phyloP scores from a whole-genome alignment of 2,888 invertebrate species.

The Cotesia congregata region DNA sequence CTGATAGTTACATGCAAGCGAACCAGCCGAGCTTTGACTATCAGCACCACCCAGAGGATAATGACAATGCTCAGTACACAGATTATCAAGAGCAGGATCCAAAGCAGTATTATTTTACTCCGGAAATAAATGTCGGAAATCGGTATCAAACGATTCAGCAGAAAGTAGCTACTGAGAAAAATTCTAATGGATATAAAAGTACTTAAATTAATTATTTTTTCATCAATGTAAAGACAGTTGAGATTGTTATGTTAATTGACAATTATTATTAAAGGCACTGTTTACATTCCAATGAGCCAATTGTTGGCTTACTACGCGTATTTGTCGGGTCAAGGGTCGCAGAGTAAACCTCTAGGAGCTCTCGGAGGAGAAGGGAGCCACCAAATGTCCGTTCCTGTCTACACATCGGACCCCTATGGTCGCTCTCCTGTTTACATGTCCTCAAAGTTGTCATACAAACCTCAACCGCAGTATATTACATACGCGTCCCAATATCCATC shows the following conservation, averaged over 20 bases:
- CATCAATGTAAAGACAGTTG: neutral
- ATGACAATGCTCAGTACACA: constrained; percentile 44
- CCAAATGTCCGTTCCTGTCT: constrained; percentile 58
- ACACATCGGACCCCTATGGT: constrained; percentile 51
- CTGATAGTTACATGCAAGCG: constrained; percentile 53
- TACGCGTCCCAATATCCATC: constrained; percentile 49
- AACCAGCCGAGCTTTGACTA: constrained; percentile 50
- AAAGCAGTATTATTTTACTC: constrained; percentile 55
- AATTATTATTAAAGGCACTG: constrained; percentile 49
- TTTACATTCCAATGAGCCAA: constrained; percentile 62
- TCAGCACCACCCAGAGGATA: constrained; percentile 51
- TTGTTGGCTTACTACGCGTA: constrained; percentile 61
- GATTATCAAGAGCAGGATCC: constrained; percentile 48
- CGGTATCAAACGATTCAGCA: constrained; percentile 60
- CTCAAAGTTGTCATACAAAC: constrained; percentile 56
- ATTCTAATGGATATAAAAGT: constrained; percentile 56
- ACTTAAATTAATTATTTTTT: constrained; percentile 27
- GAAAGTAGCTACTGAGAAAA: constrained; percentile 57
- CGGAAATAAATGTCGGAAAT: constrained; percentile 61
- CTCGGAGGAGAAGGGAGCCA: constrained; percentile 44
- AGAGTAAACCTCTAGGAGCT: constrained; percentile 48
- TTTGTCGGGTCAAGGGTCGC: constrained; percentile 47
- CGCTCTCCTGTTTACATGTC: constrained; percentile 53
- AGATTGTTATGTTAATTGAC: neutral
- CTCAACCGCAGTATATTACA: constrained; percentile 54